phyloP scores from a whole-genome alignment of 1,140 invertebrate genomes.

The Neodiprion pinetum region DNA sequence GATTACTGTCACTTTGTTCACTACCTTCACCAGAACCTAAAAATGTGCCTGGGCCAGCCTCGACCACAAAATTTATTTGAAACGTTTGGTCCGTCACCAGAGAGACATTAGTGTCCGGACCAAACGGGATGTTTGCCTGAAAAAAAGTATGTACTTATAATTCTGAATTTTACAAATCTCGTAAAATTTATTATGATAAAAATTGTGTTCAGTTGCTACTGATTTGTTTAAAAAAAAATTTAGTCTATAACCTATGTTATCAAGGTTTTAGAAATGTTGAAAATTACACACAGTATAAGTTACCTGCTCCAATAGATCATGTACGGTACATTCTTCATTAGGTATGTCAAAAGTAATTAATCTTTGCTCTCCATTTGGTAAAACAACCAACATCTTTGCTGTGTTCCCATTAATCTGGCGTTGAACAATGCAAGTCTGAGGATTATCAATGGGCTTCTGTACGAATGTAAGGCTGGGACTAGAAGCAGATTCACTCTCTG shows the following conservation, averaged over 20 bases:
- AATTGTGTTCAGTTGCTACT: conserved; percentile 12
- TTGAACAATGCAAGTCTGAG: conserved; percentile 50
- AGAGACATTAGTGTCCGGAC: conserved; percentile 70
- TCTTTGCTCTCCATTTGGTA: conserved; percentile 76
- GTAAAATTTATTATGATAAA: conserved; percentile 25
- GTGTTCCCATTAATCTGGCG: conserved; percentile 64
- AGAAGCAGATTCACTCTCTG: conserved; percentile 36
- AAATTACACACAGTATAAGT: conserved; percentile 11
- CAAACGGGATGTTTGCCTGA: conserved; percentile 70
- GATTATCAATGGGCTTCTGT: conserved; percentile 52
- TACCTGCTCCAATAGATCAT: conserved; percentile 80
- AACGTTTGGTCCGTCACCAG: conserved; percentile 72
- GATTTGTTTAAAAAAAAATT: too few species aligned
- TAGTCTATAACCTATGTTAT: too few species aligned
- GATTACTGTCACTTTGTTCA: conserved; percentile 25
- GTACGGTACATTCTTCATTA: conserved; percentile 79
- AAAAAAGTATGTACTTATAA: conserved; percentile 28
- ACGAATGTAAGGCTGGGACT: conserved; percentile 48
- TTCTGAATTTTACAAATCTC: too few species aligned
- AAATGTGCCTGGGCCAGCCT: conserved; percentile 62
- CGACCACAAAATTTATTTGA: conserved; percentile 79
- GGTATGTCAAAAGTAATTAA: conserved; percentile 81
- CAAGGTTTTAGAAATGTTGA: not conserved
- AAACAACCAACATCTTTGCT: conserved; percentile 77
- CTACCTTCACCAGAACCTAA: conserved; percentile 1